Evolutionary conservation across 2,888 invertebrate genomes (phyloP).

Genomic region (Zaprionus lineosus): DNA sequence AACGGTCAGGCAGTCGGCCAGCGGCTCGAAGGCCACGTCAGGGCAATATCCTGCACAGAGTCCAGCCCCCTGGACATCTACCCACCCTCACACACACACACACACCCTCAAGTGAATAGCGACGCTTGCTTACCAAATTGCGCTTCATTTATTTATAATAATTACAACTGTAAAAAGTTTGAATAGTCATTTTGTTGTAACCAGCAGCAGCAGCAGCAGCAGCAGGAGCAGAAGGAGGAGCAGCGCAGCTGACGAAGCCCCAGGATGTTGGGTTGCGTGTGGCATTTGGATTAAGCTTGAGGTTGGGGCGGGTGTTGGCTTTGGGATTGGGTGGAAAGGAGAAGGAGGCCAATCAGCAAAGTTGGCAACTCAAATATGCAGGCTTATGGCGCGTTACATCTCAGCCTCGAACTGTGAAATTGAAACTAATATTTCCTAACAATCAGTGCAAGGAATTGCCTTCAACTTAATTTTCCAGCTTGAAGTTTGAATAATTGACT

Average conservation of each 20-base stretch:
- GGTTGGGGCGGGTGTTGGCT: too few relatives aligned
- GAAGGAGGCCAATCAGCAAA: slow-evolving; percentile 33
- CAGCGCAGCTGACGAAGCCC: slow-evolving; percentile 41
- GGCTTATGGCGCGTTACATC: slow-evolving; percentile 61
- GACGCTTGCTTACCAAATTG: slow-evolving; percentile 58
- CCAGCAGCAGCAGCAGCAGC: too few relatives aligned
- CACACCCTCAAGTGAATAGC: slow-evolving; percentile 16
- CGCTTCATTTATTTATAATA: slow-evolving; percentile 78
- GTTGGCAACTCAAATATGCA: slow-evolving; percentile 63
- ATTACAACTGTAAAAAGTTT: slow-evolving; percentile 74
- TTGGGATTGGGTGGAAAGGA: too few relatives aligned
- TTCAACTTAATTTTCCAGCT: slow-evolving; percentile 6
- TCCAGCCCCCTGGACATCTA: background rate
- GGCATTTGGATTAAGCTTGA: too few relatives aligned
- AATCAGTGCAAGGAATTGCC: slow-evolving; percentile 34
- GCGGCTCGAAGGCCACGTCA: slow-evolving; percentile 29
- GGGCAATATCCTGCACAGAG: slow-evolving; percentile 30
- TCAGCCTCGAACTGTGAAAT: slow-evolving; percentile 17
- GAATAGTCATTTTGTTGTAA: slow-evolving; percentile 61
- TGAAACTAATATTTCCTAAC: slow-evolving; percentile 53
- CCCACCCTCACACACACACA: background rate
- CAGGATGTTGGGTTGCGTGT: too few relatives aligned
- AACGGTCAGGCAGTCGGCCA: slow-evolving; percentile 1
- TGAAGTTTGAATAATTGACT: slow-evolving; percentile 46
- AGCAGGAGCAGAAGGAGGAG: too few relatives aligned